Evolutionary conservation across 2,888 invertebrate species (phyloP), one percentile per base, ranked within the genome.

Genomic region (Rotaria magnacalcarata): DNA sequence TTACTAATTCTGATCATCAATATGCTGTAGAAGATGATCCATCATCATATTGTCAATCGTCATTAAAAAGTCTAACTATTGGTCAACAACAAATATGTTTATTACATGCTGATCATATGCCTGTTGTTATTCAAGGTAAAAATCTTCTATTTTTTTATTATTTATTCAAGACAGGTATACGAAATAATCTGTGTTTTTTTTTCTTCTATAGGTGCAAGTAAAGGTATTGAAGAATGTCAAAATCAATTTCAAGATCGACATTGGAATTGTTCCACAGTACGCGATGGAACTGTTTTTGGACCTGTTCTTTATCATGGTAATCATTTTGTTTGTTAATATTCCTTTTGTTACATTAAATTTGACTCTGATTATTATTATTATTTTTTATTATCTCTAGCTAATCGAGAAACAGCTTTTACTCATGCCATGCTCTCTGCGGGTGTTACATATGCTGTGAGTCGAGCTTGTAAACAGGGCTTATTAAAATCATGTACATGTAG

Each of bases 401-500:
- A 92, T 87, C 89, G 92, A 87, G 93, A 93, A 88, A 92, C 93
- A 41, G 93, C 92, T 5, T 93, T 93, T 89, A 92, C 93, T 1
- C 92, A 93, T 89, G 92, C 93, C 34, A 91, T 93, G 84, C 91
- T 93, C 19, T 91, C 93, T 4, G 93, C 93, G 10, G 93, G 93
- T 10, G 96, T 96, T 6, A 94, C 96, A 0, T 94, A 96, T 89
- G 93, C 96, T 34, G 93, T 98, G 87, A 94, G 96, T 47, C 93
- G 97, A 80, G 94, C 96, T 6, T 97, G 97, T 90, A 93, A 96
- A 85, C 96, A 96, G 90, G 97, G 97, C 0, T 94, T 95, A 87
- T 93, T 97, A 87, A 93, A 95, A 8, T 95, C 95, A 86, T 97
- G 97, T 90, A 95, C 96, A 50, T 97, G 97, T 91, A 95, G 95